Conservation (phyloP, 2,113 vertebrate genomes). For the Raja brachyura region DNA sequence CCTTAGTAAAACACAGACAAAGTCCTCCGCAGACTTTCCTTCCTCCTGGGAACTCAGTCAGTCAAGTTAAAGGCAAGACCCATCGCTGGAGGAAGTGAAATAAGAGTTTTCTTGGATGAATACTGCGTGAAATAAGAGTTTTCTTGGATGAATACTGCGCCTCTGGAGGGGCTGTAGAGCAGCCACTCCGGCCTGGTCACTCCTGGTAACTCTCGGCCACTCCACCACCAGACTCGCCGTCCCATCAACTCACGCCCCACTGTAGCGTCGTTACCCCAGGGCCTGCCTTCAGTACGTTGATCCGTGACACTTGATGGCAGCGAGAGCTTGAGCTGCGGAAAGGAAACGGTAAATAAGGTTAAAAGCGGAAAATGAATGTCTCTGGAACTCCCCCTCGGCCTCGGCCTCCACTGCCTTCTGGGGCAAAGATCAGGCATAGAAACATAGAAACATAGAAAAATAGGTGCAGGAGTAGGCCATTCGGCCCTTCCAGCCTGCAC, state of each 20-base stretch:
- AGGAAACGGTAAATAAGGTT: background rate
- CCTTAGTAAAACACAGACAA: background rate
- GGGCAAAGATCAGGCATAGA: too few species aligned
- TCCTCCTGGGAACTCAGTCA: background rate
- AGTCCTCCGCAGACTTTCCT: background rate
- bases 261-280: background rate
- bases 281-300: conserved; percentile 64
- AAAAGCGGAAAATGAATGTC: too few species aligned
- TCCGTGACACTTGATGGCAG: conserved; percentile 68
- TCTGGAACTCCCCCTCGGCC: too few species aligned
- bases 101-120: background rate
- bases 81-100: background rate
- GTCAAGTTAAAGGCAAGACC: background rate
- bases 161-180: background rate
- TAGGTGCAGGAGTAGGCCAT: too few species aligned
- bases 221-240: background rate
- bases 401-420: too few species aligned
- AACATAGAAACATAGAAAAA: too few species aligned
- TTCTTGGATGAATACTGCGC: background rate
- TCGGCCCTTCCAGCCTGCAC: too few species aligned
- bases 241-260: background rate
- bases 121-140: background rate
- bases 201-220: background rate
- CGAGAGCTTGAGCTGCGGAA: conserved; percentile 71
- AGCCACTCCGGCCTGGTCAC: background rate